Base-by-base conservation (phyloP, 2,113 vertebrate species). In the Podilymbus podiceps region DNA sequence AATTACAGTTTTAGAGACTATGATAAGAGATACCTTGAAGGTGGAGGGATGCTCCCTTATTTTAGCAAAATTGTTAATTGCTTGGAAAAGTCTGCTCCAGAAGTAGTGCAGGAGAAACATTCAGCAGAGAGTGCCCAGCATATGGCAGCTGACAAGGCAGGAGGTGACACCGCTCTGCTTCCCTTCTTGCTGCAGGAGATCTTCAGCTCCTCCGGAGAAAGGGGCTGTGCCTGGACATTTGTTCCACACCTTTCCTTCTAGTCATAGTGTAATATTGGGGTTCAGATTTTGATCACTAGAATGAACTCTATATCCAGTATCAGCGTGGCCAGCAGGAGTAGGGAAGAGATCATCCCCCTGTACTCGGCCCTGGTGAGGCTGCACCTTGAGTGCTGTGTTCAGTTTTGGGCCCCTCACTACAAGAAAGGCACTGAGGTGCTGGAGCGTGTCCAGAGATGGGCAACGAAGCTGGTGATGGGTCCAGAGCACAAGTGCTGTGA, bases 261-360 rank as follows among this genome's bases (percentile, higher is more conserved):
- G 9, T 49, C 68, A 24, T 7, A 27, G 11, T 20, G 15, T 15
- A 50, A 3, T 42, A 25, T 72, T 74, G 0, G 1, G 3, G 11
- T 33, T 89, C 35, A 58, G 28, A 33, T 68, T 86, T 76, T 6
- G 5, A 44, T 27, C 2, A 2, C 38, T 22, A 33, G 15, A 77
- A 69, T 66, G 3, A 66, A 21, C 58, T 80, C 81, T 64, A 12
- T 60, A 50, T 46, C 28, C 47, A 38, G 38, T 38, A 38, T 38
- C 38, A 38, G 38, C 9, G 38, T 38, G 38, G 38, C 38, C 38
- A 38, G 38, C 38, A 38, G 38, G 38, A 38, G 38, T 38, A 38
- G 38, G 38, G 38, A 38, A 38, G 38, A 38, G 38, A 38, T 38
- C 38, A 38, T 38, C 38, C 38, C 38, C 38, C 38, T 38, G 38